Evolutionary conservation across 2,797 vertebrate genomes (phyloP).

Genomic region (Tadarida brasiliensis): DNA sequence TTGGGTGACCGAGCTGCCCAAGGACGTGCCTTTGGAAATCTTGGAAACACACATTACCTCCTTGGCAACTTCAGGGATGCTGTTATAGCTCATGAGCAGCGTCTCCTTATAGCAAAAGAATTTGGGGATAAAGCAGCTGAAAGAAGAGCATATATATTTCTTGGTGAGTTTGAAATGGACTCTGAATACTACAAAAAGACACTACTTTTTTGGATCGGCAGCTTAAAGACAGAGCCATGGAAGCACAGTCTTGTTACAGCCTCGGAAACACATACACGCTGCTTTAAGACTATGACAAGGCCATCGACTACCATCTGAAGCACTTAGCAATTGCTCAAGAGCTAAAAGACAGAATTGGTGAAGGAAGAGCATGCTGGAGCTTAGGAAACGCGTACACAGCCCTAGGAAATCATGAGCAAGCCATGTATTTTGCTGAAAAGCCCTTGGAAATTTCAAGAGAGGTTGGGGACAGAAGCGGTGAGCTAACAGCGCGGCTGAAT

Average conservation of each 20-base stretch:
- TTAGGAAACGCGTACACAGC: conserved; percentile 98
- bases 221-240: conserved; percentile 95
- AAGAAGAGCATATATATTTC: conserved; percentile 95
- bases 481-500: conserved; percentile 97
- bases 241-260: conserved; percentile 97
- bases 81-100: conserved; percentile 96
- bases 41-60: conserved; percentile 98
- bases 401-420: conserved; percentile 97
- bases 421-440: conserved; percentile 98
- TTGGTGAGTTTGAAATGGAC: conserved; percentile 97
- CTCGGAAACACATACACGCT: conserved; percentile 96
- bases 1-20: conserved; percentile 96
- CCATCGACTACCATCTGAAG: conserved; percentile 96
- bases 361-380: conserved; percentile 98
- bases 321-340: conserved; percentile 96
- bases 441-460: conserved; percentile 98
- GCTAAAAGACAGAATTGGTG: conserved; percentile 95
- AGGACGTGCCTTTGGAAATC: conserved; percentile 97
- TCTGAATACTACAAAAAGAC: conserved; percentile 97
- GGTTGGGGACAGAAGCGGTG: conserved; percentile 96
- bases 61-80: conserved; percentile 96
- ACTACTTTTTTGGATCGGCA: conserved; percentile 94
- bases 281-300: conserved; percentile 96
- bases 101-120: conserved; percentile 97
- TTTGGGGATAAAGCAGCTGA: conserved; percentile 98